phyloP scores from a whole-genome alignment of 2,888 invertebrate genomes.

The Napeogenes inachia region DNA sequence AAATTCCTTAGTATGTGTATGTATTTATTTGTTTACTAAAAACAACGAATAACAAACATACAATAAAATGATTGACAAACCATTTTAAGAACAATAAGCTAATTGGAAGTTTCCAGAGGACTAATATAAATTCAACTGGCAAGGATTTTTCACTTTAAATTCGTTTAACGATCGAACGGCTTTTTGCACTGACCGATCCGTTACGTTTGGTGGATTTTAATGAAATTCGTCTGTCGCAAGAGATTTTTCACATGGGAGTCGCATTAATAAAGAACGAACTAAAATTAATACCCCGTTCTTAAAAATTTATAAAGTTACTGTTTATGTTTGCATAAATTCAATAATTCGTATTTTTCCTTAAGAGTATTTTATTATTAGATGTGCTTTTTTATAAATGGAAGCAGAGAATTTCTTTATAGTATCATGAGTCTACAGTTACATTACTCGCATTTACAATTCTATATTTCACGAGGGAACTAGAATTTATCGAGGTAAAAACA shows the following conservation, averaged over 20 bases:
- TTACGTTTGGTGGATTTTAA: constrained; percentile 28
- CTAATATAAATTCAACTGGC: constrained; percentile 17
- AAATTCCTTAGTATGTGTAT: too few species aligned
- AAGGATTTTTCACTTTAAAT: constrained; percentile 20
- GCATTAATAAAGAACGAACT: background rate
- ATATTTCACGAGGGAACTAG: constrained; percentile 20
- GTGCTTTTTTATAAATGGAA: background rate
- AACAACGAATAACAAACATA: too few species aligned
- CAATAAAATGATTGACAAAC: background rate
- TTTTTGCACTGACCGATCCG: constrained; percentile 27
- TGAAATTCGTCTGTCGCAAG: constrained; percentile 31
- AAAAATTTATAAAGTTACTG: background rate
- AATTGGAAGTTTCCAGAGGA: constrained; percentile 11
- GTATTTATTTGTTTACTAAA: too few species aligned
- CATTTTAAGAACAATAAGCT: constrained; percentile 5
- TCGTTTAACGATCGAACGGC: constrained; percentile 21
- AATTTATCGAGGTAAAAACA: constrained; percentile 24
- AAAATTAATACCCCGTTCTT: background rate
- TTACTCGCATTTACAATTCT: constrained; percentile 23
- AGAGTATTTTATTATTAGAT: too few species aligned
- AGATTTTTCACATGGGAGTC: background rate
- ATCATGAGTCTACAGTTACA: constrained; percentile 20
- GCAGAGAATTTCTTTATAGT: constrained; percentile 3
- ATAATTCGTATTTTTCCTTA: too few species aligned
- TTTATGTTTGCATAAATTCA: too few species aligned